phyloP scores from a whole-genome alignment of 2,888 invertebrate species.

The Papilio gigon region DNA sequence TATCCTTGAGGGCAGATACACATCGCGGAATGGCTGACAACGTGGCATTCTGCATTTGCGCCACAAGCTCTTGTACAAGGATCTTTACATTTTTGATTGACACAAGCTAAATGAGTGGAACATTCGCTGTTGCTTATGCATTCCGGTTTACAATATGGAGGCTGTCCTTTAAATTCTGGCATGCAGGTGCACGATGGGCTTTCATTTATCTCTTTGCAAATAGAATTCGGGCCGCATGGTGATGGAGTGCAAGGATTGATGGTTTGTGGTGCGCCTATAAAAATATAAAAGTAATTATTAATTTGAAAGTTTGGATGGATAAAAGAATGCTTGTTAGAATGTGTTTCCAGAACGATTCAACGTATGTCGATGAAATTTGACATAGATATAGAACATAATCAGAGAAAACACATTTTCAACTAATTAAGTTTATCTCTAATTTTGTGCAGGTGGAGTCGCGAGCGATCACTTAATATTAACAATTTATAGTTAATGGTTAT shows the following conservation, averaged over 20 bases:
- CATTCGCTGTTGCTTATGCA: slow-evolving; percentile 91
- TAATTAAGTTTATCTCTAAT: too few species aligned
- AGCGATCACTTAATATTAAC: too few species aligned
- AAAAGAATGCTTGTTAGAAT: too few species aligned
- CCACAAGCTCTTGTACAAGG: slow-evolving; percentile 89
- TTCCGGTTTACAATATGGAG: slow-evolving; percentile 91
- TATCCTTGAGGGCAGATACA: slow-evolving; percentile 87
- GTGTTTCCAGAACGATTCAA: too few species aligned
- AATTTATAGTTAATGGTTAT: not conserved
- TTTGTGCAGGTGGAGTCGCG: too few species aligned
- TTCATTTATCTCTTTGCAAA: slow-evolving; percentile 86
- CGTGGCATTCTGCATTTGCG: slow-evolving; percentile 86
- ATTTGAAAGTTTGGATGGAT: too few species aligned
- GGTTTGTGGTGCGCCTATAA: slow-evolving; percentile 59
- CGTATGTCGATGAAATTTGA: too few species aligned
- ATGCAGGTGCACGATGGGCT: slow-evolving; percentile 89
- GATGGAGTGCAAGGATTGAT: slow-evolving; percentile 88
- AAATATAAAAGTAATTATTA: slow-evolving; percentile 26
- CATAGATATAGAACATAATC: too few species aligned
- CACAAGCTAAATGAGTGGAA: slow-evolving; percentile 85
- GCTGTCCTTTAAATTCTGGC: slow-evolving; percentile 85
- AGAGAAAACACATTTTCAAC: too few species aligned
- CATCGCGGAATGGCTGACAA: slow-evolving; percentile 89
- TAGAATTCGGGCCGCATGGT: slow-evolving; percentile 90
- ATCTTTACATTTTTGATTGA: slow-evolving; percentile 88